Conservation (phyloP, 2,888 invertebrate species). For the Plagiodera versicolora region DNA sequence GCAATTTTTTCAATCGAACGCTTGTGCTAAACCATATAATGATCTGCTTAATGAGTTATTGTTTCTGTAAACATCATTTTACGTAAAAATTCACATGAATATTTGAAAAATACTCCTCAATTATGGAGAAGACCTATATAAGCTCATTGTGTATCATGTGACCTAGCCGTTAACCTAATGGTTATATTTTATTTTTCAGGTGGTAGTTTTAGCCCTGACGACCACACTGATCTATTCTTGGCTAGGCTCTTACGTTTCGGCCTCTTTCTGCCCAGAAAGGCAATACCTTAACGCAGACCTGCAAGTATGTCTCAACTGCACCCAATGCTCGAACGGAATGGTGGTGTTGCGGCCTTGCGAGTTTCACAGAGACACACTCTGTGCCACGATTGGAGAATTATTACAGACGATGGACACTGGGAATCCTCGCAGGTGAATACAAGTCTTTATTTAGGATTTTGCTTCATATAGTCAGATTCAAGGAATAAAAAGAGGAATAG, state of each 20-base stretch:
- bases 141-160: too few species aligned
- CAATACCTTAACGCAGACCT: conserved; percentile 72
- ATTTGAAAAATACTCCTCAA: too few species aligned
- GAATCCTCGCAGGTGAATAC: conserved; percentile 29
- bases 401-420: conserved; percentile 25
- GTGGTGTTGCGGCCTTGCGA: conserved; percentile 75
- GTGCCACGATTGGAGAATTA: conserved; percentile 59
- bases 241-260: conserved; percentile 38
- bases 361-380: conserved; percentile 73
- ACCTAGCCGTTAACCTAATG: too few species aligned
- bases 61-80: too few species aligned
- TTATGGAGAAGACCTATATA: too few species aligned
- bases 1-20: too few species aligned
- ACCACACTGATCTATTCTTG: conserved; percentile 38
- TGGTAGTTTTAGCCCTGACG: conserved; percentile 46
- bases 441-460: too few species aligned
- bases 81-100: too few species aligned
- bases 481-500: too few species aligned
- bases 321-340: conserved; percentile 64
- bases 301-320: conserved; percentile 70
- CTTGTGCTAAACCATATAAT: too few species aligned
- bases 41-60: too few species aligned
- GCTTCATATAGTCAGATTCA: too few species aligned
- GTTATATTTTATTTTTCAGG: conserved; percentile 36
- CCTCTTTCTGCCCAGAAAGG: conserved; percentile 52